Conservation (phyloP, 2,797 vertebrate genomes). For the Alosa sapidissima region DNA sequence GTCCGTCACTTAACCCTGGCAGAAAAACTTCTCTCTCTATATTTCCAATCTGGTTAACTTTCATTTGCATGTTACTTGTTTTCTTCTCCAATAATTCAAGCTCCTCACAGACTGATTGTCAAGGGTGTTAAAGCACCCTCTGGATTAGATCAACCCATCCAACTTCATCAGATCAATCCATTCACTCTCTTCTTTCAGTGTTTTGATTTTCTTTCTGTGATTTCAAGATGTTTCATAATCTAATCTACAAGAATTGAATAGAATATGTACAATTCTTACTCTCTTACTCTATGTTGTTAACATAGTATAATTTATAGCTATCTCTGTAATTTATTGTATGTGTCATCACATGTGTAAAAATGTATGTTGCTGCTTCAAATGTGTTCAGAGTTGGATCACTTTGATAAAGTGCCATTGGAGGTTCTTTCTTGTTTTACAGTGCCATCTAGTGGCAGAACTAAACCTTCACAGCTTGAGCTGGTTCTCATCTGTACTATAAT, state of each 20-base stretch:
- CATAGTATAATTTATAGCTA: not conserved
- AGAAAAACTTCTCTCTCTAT: not conserved
- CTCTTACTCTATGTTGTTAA: not conserved
- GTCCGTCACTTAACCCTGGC: constrained; percentile 47
- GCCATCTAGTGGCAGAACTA: not conserved
- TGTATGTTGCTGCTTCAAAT: not conserved
- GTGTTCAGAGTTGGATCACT: not conserved
- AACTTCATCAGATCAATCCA: not conserved
- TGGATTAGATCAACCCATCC: constrained; percentile 11
- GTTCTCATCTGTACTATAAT: not conserved
- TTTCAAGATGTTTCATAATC: not conserved
- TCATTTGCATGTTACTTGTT: constrained; percentile 18
- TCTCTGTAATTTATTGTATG: not conserved
- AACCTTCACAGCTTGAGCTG: not conserved
- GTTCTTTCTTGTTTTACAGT: not conserved
- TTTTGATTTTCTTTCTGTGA: constrained; percentile 7
- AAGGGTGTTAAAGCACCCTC: not conserved
- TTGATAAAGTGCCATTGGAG: not conserved
- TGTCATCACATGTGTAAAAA: not conserved
- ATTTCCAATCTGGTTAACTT: constrained; percentile 17
- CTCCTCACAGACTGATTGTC: constrained; percentile 43
- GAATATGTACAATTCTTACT: not conserved
- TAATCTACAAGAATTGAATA: not conserved
- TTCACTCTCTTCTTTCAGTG: not conserved
- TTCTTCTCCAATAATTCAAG: constrained; percentile 30